Evolutionary conservation across 2,888 invertebrate genomes (phyloP).

Genomic region (Patella depressa): DNA sequence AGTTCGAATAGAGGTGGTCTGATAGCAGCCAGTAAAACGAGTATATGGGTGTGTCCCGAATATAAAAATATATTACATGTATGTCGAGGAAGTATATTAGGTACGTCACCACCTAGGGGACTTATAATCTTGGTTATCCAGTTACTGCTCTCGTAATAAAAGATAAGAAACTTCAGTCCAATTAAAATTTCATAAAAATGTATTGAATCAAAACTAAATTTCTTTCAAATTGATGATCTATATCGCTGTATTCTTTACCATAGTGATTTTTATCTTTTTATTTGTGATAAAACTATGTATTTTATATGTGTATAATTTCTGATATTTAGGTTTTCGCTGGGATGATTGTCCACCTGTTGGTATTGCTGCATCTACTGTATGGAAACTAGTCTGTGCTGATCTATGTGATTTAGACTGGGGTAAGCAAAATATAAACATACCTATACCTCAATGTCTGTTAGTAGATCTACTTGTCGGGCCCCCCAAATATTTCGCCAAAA

Average conservation of each 20-base stretch:
- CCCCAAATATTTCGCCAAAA: no score
- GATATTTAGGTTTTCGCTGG: constrained; percentile 62
- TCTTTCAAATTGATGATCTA: no score
- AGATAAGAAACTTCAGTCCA: neutral
- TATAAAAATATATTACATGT: constrained; percentile 58
- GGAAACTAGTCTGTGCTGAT: constrained; percentile 59
- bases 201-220: no score
- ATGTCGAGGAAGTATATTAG: constrained; percentile 62
- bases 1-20: constrained; percentile 55
- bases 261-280: no score
- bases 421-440: constrained; percentile 29
- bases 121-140: neutral
- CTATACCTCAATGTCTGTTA: neutral
- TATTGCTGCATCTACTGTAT: constrained; percentile 55
- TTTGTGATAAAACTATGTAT: no score
- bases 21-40: constrained; percentile 52
- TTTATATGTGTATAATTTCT: neutral
- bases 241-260: no score
- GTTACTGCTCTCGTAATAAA: neutral
- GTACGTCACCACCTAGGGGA: constrained; percentile 32
- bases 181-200: neutral
- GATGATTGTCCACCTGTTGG: constrained; percentile 50
- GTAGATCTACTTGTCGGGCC: no score
- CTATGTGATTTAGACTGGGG: constrained; percentile 48
- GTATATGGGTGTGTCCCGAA: constrained; percentile 63